Evolutionary conservation across 1,140 invertebrate species (phyloP).

Genomic region (Drosophila eugracilis): DNA sequence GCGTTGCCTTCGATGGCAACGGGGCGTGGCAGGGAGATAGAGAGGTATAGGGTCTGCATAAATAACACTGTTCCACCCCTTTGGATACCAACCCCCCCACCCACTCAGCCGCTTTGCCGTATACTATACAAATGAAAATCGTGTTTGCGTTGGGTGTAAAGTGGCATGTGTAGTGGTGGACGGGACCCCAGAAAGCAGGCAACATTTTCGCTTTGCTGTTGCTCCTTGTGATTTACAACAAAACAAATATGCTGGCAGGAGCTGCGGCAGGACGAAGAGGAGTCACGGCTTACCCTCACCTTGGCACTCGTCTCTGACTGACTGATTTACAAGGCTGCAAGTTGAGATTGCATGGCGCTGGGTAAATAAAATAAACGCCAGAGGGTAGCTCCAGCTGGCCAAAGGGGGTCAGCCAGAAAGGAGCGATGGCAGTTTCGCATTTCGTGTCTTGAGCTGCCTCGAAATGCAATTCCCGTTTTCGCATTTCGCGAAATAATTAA

Average conservation of each 20-base stretch:
- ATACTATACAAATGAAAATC: conserved; percentile 80
- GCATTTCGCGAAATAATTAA: conserved; percentile 82
- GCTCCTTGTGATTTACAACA: conserved; percentile 81
- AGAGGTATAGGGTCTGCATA: conserved; percentile 72
- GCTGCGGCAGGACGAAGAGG: conserved; percentile 3
- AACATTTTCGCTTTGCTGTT: conserved; percentile 73
- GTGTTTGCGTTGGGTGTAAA: conserved; percentile 79
- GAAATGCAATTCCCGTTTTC: conserved; percentile 80
- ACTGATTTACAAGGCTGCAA: conserved; percentile 81
- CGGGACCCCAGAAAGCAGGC: conserved; percentile 31
- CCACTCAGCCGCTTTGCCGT: conserved; percentile 18
- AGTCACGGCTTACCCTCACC: conserved; percentile 56
- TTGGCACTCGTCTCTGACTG: conserved; percentile 54
- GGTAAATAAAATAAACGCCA: conserved; percentile 80
- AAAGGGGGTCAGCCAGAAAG: conserved; percentile 9
- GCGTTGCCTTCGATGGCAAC: conserved; percentile 46
- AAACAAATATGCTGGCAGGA: conserved; percentile 75
- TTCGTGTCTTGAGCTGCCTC: conserved; percentile 48
- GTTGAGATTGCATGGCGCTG: conserved; percentile 77
- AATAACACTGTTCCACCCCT: conserved; percentile 51
- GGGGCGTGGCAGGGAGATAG: conserved; percentile 40
- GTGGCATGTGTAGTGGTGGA: conserved; percentile 74
- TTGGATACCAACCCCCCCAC: not conserved
- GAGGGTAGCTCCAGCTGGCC: not conserved
- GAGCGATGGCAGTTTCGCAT: conserved; percentile 46